Base-by-base conservation (phyloP, 2,888 invertebrate genomes). In the Tetanocera ferruginea region DNA sequence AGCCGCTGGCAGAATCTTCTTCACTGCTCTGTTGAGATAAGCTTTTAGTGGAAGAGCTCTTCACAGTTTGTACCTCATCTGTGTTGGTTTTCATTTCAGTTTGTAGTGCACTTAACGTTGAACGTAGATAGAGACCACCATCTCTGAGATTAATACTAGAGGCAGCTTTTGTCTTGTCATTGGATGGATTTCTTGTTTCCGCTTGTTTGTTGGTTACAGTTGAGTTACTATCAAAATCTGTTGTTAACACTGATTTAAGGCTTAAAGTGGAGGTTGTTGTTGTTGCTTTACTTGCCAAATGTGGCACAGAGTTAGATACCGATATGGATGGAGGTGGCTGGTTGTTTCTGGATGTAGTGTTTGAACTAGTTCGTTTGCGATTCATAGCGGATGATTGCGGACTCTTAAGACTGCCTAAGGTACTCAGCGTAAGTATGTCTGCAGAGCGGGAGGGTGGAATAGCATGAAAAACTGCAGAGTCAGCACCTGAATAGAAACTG, bases 391-490 rank as follows among this genome's bases (percentile, higher is more conserved):
- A 92, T 3, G 92, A 91, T 80, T 92, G 91, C 73, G 89, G 89
- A 62, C 92, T 91, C 69, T 92, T 92, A 76, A 83, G 83, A 72
- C 81, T 85, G 83, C 81, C 90, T 82, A 60, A 86, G 83, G 69
- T 86, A 81, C 84, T 91, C 90, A 89, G 0, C 92, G 86, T 91
- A 6, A 96, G 89, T 0, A 94, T 94, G 84, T 96, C 96, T 86
- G 96, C 96, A 80, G 95, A 96, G 70, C 94, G 92, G 0, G 95
- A 95, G 0, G 95, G 94, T 5, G 94, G 94, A 71, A 95, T 89
- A 49, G 94, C 91, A 28, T 75, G 66, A 11, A 89, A 86, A 6
- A 86, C 82, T 3, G 85, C 83, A 6, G 82, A 82, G 34, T 86
- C 87, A 0, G 80, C 86, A 82, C 91, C 80, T 80, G 89, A 82